phyloP scores from a whole-genome alignment of 2,113 vertebrate genomes.

The Triplophysa rosa region DNA sequence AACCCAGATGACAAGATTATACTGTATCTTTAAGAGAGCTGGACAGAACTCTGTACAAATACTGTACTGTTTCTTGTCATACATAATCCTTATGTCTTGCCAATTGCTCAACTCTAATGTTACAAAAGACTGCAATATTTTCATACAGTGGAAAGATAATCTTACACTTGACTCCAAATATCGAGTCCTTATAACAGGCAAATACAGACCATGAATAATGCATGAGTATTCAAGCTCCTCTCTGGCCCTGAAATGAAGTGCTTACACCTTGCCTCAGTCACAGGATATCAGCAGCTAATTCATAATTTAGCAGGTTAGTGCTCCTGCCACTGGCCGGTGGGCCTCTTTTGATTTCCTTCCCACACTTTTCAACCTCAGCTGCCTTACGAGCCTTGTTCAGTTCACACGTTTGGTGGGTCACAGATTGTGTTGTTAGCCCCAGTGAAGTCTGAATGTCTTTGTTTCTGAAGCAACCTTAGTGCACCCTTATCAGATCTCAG shows the following conservation, averaged over 20 bases:
- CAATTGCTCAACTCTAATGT: constrained; percentile 69
- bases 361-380: constrained; percentile 76
- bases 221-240: constrained; percentile 97
- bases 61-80: constrained; percentile 46
- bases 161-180: constrained; percentile 97
- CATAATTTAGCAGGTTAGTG: constrained; percentile 99
- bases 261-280: constrained; percentile 93
- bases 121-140: constrained; percentile 82
- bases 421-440: constrained; percentile 56
- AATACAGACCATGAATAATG: constrained; percentile 98
- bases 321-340: constrained; percentile 74
- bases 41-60: constrained; percentile 48
- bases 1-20: no score
- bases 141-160: constrained; percentile 95
- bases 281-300: constrained; percentile 99
- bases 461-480: constrained; percentile 20
- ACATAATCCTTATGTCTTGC: constrained; percentile 68
- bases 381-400: constrained; percentile 55
- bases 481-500: neutral
- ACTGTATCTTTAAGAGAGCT: constrained; percentile 5
- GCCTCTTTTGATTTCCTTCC: constrained; percentile 82
- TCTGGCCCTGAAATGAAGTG: constrained; percentile 96
- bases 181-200: constrained; percentile 97
- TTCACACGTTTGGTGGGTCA: constrained; percentile 54
- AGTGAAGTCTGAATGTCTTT: constrained; percentile 23